phyloP scores from a whole-genome alignment of 1,140 invertebrate species.

The Megathymus violae region DNA sequence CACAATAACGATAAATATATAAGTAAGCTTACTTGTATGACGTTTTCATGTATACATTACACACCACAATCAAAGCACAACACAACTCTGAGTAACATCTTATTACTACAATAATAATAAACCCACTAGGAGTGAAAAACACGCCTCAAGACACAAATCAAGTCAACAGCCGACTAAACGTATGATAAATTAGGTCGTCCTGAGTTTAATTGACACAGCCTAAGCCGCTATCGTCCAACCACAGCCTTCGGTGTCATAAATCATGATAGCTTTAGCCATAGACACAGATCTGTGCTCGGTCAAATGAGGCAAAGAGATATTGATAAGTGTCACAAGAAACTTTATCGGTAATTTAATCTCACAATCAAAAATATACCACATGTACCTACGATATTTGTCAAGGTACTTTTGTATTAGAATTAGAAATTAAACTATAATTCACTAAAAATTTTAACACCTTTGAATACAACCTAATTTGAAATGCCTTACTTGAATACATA shows the following conservation, averaged over 20 bases:
- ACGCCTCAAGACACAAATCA: slow-evolving; percentile 2
- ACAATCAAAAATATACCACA: neutral
- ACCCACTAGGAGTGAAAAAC: slow-evolving; percentile 2
- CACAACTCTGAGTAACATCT: too few relatives aligned
- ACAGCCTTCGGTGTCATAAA: slow-evolving; percentile 1
- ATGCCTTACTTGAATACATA: too few relatives aligned
- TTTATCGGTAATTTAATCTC: neutral
- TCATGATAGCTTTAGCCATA: slow-evolving; percentile 2
- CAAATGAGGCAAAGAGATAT: slow-evolving; percentile 1
- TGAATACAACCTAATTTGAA: too few relatives aligned
- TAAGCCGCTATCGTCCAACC: slow-evolving; percentile 1
- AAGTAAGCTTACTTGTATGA: too few relatives aligned
- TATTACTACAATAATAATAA: too few relatives aligned
- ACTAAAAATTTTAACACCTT: too few relatives aligned
- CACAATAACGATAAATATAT: too few relatives aligned
- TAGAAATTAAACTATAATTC: too few relatives aligned
- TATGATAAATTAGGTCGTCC: neutral
- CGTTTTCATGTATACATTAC: too few relatives aligned
- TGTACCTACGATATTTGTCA: too few relatives aligned
- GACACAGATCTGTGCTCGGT: neutral
- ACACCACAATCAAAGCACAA: too few relatives aligned
- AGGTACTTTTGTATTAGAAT: too few relatives aligned
- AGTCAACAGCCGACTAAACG: neutral
- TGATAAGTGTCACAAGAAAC: neutral
- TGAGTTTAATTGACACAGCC: neutral